Percentiles rank a stretch among this genome's conserved stretches.
phyloP scores from a whole-genome alignment of 2,797 vertebrate genomes.

The Fringilla coelebs region DNA sequence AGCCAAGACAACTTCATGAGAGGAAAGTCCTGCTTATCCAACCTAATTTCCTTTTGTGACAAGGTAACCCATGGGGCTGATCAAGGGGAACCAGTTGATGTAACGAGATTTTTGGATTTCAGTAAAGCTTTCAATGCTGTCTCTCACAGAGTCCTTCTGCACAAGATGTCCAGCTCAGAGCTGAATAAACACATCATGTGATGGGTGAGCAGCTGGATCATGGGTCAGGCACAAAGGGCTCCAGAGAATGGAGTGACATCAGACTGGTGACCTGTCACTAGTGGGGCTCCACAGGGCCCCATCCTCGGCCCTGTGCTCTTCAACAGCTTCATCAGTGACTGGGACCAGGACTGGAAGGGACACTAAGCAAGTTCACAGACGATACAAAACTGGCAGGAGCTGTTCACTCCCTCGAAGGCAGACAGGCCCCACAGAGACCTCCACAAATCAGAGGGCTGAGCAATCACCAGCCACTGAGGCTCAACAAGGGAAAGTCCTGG shows the following conservation, averaged over 20 bases:
- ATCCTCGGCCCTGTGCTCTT: not conserved
- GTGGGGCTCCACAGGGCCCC: no score
- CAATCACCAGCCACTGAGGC: not conserved
- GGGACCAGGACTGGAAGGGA: not conserved
- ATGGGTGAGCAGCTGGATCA: not conserved
- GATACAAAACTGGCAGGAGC: not conserved
- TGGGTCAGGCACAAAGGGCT: not conserved
- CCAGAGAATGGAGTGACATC: no score
- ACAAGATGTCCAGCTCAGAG: no score
- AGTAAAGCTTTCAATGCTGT: no score
- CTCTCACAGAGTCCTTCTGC: no score
- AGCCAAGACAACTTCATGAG: not conserved
- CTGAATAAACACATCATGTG: no score
- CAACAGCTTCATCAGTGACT: not conserved
- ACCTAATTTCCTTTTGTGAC: not conserved
- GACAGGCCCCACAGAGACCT: not conserved
- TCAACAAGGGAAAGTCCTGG: not conserved
- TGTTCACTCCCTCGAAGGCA: not conserved
- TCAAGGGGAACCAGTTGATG: no score
- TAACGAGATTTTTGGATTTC: no score
- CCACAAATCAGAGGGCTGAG: not conserved
- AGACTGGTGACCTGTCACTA: no score
- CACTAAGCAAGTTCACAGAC: not conserved
- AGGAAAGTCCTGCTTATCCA: not conserved
- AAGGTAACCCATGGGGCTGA: not conserved